A percentile compares a stretch with the other conserved stretches of the same genome.
Evolutionary conservation across 64 coral and sea anemone species (phyloP).

Genomic region (Pocillopora verrucosa): DNA sequence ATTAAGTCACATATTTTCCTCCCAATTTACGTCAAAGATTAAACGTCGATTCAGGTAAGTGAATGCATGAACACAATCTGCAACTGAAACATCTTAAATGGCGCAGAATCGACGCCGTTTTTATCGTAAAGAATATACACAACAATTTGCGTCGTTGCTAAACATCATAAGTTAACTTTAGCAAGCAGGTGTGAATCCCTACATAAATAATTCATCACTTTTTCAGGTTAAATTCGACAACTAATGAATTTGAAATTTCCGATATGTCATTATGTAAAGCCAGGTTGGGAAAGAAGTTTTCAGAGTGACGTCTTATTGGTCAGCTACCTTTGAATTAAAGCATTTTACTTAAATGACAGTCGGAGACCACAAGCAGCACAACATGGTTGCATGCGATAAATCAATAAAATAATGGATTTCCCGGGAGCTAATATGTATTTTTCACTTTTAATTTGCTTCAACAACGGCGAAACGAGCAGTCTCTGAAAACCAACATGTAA

Average conservation of each 20-base stretch:
- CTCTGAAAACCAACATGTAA: too few species aligned
- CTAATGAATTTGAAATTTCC: background rate
- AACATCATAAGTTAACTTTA: background rate
- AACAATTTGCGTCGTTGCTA: background rate
- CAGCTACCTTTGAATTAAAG: background rate
- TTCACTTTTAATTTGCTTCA: too few species aligned
- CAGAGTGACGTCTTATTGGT: background rate
- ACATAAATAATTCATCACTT: conserved; percentile 31
- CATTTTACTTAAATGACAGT: too few species aligned
- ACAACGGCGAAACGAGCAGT: too few species aligned
- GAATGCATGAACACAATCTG: background rate
- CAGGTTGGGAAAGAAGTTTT: background rate
- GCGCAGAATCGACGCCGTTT: background rate
- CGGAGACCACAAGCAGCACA: too few species aligned
- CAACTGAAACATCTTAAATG: background rate
- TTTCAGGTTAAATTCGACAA: background rate
- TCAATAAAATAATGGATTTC: too few species aligned
- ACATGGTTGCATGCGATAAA: too few species aligned
- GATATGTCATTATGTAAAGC: background rate
- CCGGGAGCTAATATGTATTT: too few species aligned
- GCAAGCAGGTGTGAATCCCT: background rate
- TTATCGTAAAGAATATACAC: background rate
- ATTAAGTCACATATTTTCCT: background rate
- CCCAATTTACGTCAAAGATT: background rate
- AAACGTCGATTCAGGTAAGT: background rate